phyloP scores from a whole-genome alignment of 1,140 invertebrate genomes.

The Telenomus remus region DNA sequence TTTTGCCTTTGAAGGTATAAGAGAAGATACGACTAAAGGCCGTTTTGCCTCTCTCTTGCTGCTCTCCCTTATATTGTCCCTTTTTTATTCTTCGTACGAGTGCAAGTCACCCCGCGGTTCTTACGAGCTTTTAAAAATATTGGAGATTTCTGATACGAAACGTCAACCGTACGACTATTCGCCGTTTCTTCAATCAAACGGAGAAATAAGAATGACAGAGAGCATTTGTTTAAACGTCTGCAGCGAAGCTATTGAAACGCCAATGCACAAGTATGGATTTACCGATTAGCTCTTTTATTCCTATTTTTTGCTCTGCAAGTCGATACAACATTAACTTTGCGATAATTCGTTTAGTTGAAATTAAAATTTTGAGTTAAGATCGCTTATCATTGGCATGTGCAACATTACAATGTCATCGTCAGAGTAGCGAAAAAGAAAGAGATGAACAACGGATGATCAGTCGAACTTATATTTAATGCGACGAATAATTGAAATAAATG shows the following conservation, averaged over 20 bases:
- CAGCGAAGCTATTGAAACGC: slow-evolving; percentile 74
- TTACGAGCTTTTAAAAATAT: slow-evolving; percentile 75
- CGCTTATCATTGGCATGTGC: not conserved
- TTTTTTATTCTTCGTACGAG: slow-evolving; percentile 47
- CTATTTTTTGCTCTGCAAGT: slow-evolving; percentile 30
- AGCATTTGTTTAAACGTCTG: slow-evolving; percentile 63
- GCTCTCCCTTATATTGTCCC: slow-evolving; percentile 47
- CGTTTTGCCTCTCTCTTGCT: slow-evolving; percentile 30
- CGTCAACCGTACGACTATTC: slow-evolving; percentile 57
- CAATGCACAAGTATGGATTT: slow-evolving; percentile 64
- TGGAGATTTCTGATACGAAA: slow-evolving; percentile 74
- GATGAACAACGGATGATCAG: slow-evolving; percentile 1
- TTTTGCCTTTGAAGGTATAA: slow-evolving; percentile 71
- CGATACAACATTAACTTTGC: slow-evolving; percentile 21
- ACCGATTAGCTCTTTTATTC: slow-evolving; percentile 60
- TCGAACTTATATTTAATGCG: slow-evolving; percentile 32
- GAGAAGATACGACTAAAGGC: slow-evolving; percentile 59
- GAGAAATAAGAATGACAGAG: slow-evolving; percentile 51
- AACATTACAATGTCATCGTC: too few relatives aligned
- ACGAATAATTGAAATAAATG: slow-evolving; percentile 50
- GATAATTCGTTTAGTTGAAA: too few relatives aligned
- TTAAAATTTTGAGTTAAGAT: too few relatives aligned
- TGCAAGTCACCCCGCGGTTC: slow-evolving; percentile 52
- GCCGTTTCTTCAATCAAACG: slow-evolving; percentile 66
- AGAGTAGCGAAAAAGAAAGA: not conserved